phyloP scores from a whole-genome alignment of 1,140 invertebrate genomes.

The Eupristina koningsbergeri region DNA sequence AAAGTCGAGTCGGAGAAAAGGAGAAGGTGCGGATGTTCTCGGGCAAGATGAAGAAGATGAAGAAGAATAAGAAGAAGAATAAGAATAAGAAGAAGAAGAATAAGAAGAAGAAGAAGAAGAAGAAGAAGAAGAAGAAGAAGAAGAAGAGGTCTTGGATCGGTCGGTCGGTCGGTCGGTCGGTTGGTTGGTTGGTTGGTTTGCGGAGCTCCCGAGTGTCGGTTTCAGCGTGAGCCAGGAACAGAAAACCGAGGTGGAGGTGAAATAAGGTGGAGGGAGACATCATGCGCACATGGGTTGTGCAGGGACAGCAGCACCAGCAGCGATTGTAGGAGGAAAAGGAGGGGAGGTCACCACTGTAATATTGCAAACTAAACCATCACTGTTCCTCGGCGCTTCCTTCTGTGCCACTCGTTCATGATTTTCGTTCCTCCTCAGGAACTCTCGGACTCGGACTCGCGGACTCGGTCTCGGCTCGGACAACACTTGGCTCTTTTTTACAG shows the following conservation, averaged over 20 bases:
- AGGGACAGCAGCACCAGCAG: not conserved
- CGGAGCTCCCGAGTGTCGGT: no score
- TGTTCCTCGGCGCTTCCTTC: not conserved
- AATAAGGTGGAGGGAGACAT: not conserved
- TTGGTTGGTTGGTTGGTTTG: no score
- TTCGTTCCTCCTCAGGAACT: conserved; percentile 20
- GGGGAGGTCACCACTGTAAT: not conserved
- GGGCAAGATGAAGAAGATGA: no score
- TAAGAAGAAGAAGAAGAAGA: no score
- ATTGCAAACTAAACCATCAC: not conserved
- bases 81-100: no score
- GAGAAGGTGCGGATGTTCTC: no score
- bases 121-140: no score
- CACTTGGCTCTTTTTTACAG: not conserved
- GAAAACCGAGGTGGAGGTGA: not conserved
- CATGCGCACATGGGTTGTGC: not conserved
- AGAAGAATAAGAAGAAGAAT: no score
- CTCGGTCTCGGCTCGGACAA: not conserved
- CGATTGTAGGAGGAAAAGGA: not conserved
- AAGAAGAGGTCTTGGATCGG: no score
- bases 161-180: no score
- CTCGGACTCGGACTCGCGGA: not conserved
- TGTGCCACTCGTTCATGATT: not conserved
- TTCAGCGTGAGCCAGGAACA: not conserved
- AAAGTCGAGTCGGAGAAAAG: no score